Percentiles rank a stretch among this genome's conserved stretches.
Conservation (phyloP, 1,140 invertebrate species). For the Galleria mellonella region DNA sequence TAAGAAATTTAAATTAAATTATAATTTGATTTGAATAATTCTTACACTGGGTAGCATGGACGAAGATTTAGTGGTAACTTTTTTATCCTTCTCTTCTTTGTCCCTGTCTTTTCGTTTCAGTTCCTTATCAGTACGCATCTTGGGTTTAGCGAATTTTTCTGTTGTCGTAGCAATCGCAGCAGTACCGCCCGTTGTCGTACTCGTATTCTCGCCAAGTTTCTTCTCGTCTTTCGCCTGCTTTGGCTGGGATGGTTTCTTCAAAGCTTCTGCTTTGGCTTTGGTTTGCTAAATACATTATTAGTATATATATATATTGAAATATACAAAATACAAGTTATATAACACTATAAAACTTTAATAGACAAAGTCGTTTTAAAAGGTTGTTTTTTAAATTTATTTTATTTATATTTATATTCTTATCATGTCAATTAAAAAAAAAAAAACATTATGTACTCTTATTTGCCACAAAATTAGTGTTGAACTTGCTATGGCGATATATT, state of each 20-base stretch:
- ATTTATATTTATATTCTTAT: too few species aligned
- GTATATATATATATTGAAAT: too few species aligned
- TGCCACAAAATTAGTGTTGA: too few species aligned
- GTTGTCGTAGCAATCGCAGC: conserved; percentile 3
- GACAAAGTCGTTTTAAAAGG: too few species aligned
- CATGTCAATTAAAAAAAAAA: too few species aligned
- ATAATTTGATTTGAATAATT: background rate
- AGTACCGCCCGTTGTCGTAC: conserved; percentile 7
- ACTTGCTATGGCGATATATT: too few species aligned
- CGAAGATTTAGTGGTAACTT: conserved; percentile 23
- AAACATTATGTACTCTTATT: too few species aligned
- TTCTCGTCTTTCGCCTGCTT: conserved; percentile 45
- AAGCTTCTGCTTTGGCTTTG: conserved; percentile 64
- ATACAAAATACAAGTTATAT: too few species aligned
- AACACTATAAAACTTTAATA: too few species aligned
- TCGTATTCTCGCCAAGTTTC: conserved; percentile 32
- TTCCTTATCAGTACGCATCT: conserved; percentile 11
- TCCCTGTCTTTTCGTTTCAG: conserved; percentile 12
- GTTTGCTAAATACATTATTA: conserved; percentile 36
- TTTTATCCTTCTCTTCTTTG: conserved; percentile 33
- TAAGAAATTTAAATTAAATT: too few species aligned
- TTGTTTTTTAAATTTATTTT: too few species aligned
- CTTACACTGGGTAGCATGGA: conserved; percentile 26
- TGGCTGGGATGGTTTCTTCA: conserved; percentile 55
- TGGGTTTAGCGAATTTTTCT: conserved; percentile 9